These are phyloP conservation scores for Synaphobranchus kaupii DNA, from an alignment of 2,797 vertebrate genomes.

Conservation along the genomic window DNA sequence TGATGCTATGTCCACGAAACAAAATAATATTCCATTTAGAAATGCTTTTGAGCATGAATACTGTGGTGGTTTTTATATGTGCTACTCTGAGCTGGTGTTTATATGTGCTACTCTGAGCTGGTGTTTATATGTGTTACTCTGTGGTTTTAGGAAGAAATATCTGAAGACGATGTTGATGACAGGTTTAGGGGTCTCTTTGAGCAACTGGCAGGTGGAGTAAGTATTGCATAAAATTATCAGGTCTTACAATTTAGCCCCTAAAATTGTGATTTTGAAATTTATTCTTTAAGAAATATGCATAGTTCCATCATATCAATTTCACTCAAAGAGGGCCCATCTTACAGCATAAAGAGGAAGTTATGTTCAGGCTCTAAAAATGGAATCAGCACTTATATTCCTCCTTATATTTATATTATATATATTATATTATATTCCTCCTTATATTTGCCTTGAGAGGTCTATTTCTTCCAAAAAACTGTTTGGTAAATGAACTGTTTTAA, in stretches of 20 bases:
- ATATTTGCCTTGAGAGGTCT: background rate
- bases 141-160: conserved; percentile 62
- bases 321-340: background rate
- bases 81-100: background rate
- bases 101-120: too few relatives aligned
- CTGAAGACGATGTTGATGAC: conserved; percentile 75
- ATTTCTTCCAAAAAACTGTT: background rate
- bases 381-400: background rate
- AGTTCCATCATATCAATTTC: background rate
- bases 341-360: background rate
- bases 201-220: conserved; percentile 80
- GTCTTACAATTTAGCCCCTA: background rate
- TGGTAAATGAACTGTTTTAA: background rate
- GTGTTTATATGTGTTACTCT: too few relatives aligned
- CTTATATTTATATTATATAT: too few relatives aligned
- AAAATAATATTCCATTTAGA: background rate
- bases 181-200: conserved; percentile 74
- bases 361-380: background rate
- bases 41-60: background rate
- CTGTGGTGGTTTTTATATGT: background rate
- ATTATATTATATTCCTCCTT: too few relatives aligned
- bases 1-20: background rate
- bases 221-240: conserved; percentile 37
- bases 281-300: background rate
- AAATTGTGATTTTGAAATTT: background rate